phyloP scores from a whole-genome alignment of 2,113 vertebrate species.

The Etheostoma cragini region DNA sequence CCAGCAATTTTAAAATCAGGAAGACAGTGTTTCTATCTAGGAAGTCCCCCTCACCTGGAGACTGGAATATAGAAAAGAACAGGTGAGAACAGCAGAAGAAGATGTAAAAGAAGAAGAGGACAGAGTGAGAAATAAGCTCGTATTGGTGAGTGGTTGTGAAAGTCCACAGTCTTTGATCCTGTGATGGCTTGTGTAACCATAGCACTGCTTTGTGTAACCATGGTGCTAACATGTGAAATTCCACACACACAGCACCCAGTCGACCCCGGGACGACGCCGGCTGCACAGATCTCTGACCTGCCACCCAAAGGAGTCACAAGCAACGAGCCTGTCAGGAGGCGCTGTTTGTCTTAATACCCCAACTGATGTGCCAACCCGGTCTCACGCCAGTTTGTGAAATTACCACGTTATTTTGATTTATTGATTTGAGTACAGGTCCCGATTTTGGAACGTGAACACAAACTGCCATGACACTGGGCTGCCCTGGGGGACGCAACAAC shows the following conservation, averaged over 20 bases:
- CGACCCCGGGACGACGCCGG: slow-evolving; percentile 39
- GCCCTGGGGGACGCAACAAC: too few species aligned
- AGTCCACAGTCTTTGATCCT: slow-evolving; percentile 77
- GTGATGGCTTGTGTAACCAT: slow-evolving; percentile 63
- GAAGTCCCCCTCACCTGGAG: background rate
- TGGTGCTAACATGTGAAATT: slow-evolving; percentile 78
- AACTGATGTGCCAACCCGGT: slow-evolving; percentile 4
- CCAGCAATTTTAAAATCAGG: background rate
- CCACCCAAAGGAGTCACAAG: slow-evolving; percentile 53
- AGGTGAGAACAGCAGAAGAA: slow-evolving; percentile 19
- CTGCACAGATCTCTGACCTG: slow-evolving; percentile 59
- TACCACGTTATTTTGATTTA: too few species aligned
- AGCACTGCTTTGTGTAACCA: slow-evolving; percentile 62
- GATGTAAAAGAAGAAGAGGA: slow-evolving; percentile 20
- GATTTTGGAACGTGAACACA: too few species aligned
- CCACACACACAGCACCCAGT: slow-evolving; percentile 60
- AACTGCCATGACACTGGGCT: too few species aligned
- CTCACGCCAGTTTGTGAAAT: too few species aligned
- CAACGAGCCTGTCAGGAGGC: slow-evolving; percentile 51
- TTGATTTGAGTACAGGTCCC: too few species aligned
- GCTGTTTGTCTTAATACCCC: slow-evolving; percentile 36
- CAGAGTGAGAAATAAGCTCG: slow-evolving; percentile 38
- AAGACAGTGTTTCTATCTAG: background rate
- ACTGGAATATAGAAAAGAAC: slow-evolving; percentile 8
- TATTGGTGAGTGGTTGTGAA: slow-evolving; percentile 75